Percentiles rank a stretch among this genome's conserved stretches.
phyloP scores from a whole-genome alignment of 1,140 invertebrate genomes.

The Proales similis region DNA sequence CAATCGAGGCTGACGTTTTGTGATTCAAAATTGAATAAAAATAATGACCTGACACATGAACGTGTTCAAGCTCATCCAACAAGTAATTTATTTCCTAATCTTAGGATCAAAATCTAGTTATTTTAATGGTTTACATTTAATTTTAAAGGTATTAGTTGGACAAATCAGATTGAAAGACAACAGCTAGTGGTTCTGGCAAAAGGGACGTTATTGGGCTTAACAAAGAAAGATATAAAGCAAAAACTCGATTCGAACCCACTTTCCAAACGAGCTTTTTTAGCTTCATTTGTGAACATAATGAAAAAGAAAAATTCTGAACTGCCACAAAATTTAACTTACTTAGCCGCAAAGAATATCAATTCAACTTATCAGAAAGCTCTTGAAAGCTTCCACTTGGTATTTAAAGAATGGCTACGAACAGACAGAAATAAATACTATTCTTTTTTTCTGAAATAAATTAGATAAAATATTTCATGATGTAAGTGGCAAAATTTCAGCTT shows the following conservation, averaged over 20 bases:
- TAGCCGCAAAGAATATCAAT: background rate
- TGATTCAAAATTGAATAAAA: conserved; percentile 38
- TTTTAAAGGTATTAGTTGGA: conserved; percentile 17
- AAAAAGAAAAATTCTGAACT: too few species aligned
- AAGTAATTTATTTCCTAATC: conserved; percentile 29
- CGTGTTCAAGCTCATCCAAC: conserved; percentile 26
- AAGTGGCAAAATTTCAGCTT: too few species aligned
- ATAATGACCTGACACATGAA: background rate
- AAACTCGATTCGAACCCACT: background rate
- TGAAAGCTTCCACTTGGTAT: conserved; percentile 10
- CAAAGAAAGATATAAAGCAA: conserved; percentile 12
- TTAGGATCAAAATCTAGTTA: background rate
- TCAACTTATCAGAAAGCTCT: conserved; percentile 12
- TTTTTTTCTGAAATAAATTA: conserved; percentile 4
- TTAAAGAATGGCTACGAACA: conserved; percentile 29
- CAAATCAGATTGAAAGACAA: conserved; percentile 6
- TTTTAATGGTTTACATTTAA: conserved; percentile 1
- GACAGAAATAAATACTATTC: conserved; percentile 34
- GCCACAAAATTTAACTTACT: too few species aligned
- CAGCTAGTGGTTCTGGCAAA: conserved; percentile 17
- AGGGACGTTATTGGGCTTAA: conserved; percentile 4
- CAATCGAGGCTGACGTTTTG: conserved; percentile 48
- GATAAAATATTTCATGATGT: background rate
- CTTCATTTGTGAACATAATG: conserved; percentile 9
- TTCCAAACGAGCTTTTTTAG: conserved; percentile 12